Evolutionary conservation across 2,113 vertebrate genomes (phyloP), one percentile per base, ranked within the genome.

Genomic region (Nothobranchius furzeri): DNA sequence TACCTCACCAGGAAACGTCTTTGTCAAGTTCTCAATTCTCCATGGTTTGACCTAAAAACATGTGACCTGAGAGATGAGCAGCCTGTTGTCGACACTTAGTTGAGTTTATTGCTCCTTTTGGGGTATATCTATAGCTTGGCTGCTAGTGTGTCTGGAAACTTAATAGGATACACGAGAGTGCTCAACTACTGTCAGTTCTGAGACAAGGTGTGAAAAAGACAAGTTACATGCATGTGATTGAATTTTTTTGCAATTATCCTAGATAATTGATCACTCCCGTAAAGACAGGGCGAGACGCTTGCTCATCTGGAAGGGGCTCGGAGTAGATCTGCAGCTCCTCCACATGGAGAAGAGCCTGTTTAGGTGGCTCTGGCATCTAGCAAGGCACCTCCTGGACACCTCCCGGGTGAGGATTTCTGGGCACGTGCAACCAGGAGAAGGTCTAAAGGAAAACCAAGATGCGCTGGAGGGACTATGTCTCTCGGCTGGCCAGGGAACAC

Each of bases 41-140:
- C 17, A 58, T 50, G 46, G 24, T n/a, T 42, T 68, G 63, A 85
- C 53, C 60, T 61, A 30, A 62, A 71, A 60, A 60, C 53, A 12
- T 53, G 49, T 67, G 55, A 70, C n/a, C 46, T 15, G 25, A 60
- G 46, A 36, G 25, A 50, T 45, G 17, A 24, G 40, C 12, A 46
- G 24, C 35, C 40, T 43, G 47, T 8, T 7, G 7, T 60, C 9
- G 30, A 17, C 52, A 14, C 35, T 40, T 40, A 9, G 37, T 9
- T 40, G 10, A 65, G 50, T 53, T 45, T 42, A 25, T 13, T 13
- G 17, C 45, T 30, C 7, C 8, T 48, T 70, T 15, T 43, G 37
- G 4, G 51, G 15, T 25, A 20, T 17, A 43, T 53, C n/a, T 48
- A 40, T 36, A 40, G 11, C 13, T 5, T 24, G 11, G 55, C 20